Evolutionary conservation across 2,888 invertebrate species (phyloP).

Genomic region (Cheiracanthium punctorium): DNA sequence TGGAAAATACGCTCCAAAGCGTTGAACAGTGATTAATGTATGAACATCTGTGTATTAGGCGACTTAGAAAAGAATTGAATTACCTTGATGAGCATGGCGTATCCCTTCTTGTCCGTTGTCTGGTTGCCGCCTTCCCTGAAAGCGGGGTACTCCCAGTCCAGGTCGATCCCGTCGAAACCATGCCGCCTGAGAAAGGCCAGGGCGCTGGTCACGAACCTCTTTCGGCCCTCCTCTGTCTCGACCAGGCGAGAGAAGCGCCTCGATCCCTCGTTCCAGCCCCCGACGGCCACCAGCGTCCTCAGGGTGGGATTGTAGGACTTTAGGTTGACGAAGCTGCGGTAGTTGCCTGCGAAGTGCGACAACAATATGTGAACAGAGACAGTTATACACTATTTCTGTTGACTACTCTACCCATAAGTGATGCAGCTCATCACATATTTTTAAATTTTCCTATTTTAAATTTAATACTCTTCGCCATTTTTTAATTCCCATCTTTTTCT

Average conservation of each 20-base stretch:
- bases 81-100: slow-evolving; percentile 88
- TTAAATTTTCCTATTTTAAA: too few species aligned
- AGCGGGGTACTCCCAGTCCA: slow-evolving; percentile 86
- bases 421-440: too few species aligned
- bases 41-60: too few species aligned
- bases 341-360: slow-evolving; percentile 83
- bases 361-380: background rate
- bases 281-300: slow-evolving; percentile 92
- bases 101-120: slow-evolving; percentile 89
- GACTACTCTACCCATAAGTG: too few species aligned
- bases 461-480: too few species aligned
- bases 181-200: slow-evolving; percentile 87
- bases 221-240: slow-evolving; percentile 84
- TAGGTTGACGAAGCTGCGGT: slow-evolving; percentile 93
- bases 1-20: too few species aligned
- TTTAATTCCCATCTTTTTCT: too few species aligned
- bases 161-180: slow-evolving; percentile 93
- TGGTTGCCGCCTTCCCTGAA: slow-evolving; percentile 84
- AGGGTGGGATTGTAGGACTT: slow-evolving; percentile 94
- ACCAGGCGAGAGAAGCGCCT: slow-evolving; percentile 91
- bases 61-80: slow-evolving; percentile 26
- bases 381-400: too few species aligned
- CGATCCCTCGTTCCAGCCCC: slow-evolving; percentile 96
- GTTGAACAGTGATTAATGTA: too few species aligned
- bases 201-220: slow-evolving; percentile 81